Conservation (phyloP, 2,113 vertebrate genomes). For the Empidonax traillii region DNA sequence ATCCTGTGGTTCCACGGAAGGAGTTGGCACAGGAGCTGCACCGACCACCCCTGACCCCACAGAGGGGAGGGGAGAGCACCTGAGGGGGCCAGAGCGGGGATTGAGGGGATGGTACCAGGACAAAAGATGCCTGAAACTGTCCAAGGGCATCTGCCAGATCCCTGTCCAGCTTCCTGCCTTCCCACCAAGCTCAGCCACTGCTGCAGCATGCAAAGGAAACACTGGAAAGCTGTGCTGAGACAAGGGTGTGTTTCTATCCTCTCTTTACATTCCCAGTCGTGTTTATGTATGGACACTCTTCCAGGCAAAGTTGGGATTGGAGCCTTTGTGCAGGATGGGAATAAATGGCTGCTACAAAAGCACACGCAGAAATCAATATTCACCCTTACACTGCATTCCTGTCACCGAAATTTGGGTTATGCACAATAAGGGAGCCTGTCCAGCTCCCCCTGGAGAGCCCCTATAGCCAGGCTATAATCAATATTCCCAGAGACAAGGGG, state of each 20-base stretch:
- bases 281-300: neutral
- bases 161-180: neutral
- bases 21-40: rapidly evolving
- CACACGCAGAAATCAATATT: neutral
- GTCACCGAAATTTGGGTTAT: neutral
- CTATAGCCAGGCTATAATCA: rapidly evolving
- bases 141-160: rapidly evolving
- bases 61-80: neutral
- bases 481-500: neutral
- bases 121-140: too few relatives aligned
- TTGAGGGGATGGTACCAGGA: rapidly evolving
- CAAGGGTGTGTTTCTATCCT: rapidly evolving
- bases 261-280: neutral
- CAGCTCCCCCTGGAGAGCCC: neutral
- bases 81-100: rapidly evolving
- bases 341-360: neutral
- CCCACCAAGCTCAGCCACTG: neutral
- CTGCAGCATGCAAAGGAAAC: neutral
- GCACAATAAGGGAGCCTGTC: neutral
- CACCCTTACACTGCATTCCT: neutral
- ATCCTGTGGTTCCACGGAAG: neutral
- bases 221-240: neutral
- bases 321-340: neutral
- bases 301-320: neutral
- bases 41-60: neutral